Evolutionary conservation across 2,888 invertebrate genomes (phyloP), one percentile per base, ranked within the genome.

Genomic region (Agrotis exclamationis): DNA sequence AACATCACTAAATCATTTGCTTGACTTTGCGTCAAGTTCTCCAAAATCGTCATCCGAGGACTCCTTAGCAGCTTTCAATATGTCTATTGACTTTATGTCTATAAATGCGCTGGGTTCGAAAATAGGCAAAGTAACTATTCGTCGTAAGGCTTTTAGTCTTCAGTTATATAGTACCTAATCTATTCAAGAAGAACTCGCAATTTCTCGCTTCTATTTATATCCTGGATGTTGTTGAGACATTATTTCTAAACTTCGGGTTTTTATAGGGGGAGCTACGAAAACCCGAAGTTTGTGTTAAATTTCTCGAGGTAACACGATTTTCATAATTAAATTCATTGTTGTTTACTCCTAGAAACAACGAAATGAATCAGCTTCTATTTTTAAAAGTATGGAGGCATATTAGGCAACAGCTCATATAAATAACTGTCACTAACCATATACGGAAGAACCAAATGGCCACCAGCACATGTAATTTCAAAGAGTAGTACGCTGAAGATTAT

Each of bases 1-100:
- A 97, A 97, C 1, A 96, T 96, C 11, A 97, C 97, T 1, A 96
- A 94, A 4, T 11, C 96, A 96, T 87, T 96, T 96, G 81, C 93
- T 92, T 81, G 90, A 91, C 2, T 88, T 72, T 74, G 73, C 88
- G 64, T 80, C 87, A 14, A 68, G 79, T 89, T 96, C 96, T 2
- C 96, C 96, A 72, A 91, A 96, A 84, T 96, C 96, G 78, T 96
- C 94, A 24, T 94, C 94, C 1, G 91, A 92, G 9, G 93, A 93
- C 7, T 82, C 88, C 3, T 82, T 88, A 18, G 91, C 92, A 62
- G 93, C 93, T 86, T 96, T 96, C 39, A 96, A 85, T 84, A 94
- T 95, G 71, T 96, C 95, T 74, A 94, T 93, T 2, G 94, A 94
- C 86, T 95, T 95, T 76, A 96, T 94, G 2, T 95, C 91, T 75